A percentile compares a stretch with the other conserved stretches of the same genome.
These are phyloP conservation scores for Helicorthomorpha holstii DNA, from an alignment of 1,140 invertebrate genomes.

Conservation along the genomic window DNA sequence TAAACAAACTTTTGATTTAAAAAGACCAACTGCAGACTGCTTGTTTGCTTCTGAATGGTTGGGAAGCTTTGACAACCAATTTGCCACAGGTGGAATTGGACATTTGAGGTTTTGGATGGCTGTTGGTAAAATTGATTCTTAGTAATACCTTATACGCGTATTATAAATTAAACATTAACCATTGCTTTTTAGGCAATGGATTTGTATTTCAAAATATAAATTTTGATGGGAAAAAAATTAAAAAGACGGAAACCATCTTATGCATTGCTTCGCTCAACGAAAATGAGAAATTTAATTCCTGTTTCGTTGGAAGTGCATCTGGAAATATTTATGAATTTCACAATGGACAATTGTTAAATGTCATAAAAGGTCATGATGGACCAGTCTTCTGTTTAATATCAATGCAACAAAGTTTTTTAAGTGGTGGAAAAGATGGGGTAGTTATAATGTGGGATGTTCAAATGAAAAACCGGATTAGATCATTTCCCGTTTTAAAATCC, in stretches of 20 bases:
- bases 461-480: not conserved
- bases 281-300: no score
- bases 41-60: no score
- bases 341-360: not conserved
- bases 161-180: no score
- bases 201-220: no score
- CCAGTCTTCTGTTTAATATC: not conserved
- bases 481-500: not conserved
- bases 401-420: not conserved
- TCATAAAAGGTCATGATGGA: not conserved
- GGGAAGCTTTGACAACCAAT: not conserved
- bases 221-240: no score
- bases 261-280: no score
- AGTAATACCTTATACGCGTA: no score
- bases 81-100: not conserved
- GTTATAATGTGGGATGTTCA: not conserved
- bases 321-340: not conserved
- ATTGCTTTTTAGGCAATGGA: no score
- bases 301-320: not conserved
- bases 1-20: no score
- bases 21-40: no score
- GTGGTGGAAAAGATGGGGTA: not conserved
- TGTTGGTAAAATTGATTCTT: not conserved
- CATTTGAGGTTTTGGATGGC: not conserved
- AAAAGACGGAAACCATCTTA: no score